These are phyloP conservation scores for Archegozetes longisetosus DNA, from an alignment of 1,140 invertebrate genomes.

Conservation along the genomic window DNA sequence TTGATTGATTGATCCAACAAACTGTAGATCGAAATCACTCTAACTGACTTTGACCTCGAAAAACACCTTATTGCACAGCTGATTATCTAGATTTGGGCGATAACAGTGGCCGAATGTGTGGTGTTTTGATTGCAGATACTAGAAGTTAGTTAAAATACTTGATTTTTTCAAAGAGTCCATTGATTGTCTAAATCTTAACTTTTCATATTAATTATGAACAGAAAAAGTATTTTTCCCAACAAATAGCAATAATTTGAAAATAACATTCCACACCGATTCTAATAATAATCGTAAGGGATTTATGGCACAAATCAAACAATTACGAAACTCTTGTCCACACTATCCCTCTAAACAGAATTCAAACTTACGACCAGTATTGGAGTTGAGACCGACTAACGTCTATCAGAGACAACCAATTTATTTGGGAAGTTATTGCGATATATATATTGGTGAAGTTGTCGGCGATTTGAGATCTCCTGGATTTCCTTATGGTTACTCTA, in stretches of 20 bases:
- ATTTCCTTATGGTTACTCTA: constrained; percentile 21
- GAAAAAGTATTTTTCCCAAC: neutral
- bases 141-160: constrained; percentile 17
- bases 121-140: constrained; percentile 18
- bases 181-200: neutral
- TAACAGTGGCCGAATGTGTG: constrained; percentile 15
- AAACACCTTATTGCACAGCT: constrained; percentile 17
- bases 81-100: constrained; percentile 21
- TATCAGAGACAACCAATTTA: constrained; percentile 1
- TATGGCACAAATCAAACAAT: neutral
- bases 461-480: constrained; percentile 15
- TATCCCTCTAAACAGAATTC: neutral
- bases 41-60: constrained; percentile 22
- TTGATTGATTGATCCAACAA: neutral
- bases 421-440: constrained; percentile 8
- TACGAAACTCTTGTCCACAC: constrained; percentile 1
- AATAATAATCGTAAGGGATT: constrained; percentile 1
- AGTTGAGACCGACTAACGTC: neutral
- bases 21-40: constrained; percentile 15
- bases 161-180: neutral
- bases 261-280: neutral
- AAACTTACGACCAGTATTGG: neutral
- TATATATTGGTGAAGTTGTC: constrained; percentile 4
- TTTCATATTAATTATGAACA: neutral
- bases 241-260: neutral